These are phyloP conservation scores for Oreonectes daqikongensis DNA, from an alignment of 2,797 vertebrate genomes.

Conservation along the genomic window DNA sequence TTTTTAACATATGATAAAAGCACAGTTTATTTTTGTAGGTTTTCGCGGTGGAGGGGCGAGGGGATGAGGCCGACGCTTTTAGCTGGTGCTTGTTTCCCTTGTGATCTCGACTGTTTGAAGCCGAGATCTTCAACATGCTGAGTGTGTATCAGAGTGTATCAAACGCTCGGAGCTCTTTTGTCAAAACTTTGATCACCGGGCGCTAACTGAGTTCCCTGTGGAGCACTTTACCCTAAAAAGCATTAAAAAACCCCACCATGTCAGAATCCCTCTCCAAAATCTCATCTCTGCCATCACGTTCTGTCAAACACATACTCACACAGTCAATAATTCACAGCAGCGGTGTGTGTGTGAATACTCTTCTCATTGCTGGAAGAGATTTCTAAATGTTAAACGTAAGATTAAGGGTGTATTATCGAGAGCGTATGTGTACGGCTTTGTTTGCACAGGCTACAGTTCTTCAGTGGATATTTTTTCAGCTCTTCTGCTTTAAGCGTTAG, in stretches of 20 bases:
- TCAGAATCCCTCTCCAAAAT: constrained; percentile 23
- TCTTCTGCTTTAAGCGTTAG: background rate
- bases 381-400: constrained; percentile 7
- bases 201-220: constrained; percentile 44
- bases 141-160: constrained; percentile 47
- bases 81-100: constrained; percentile 50
- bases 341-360: background rate
- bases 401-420: constrained; percentile 13
- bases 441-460: constrained; percentile 22
- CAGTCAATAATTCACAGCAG: constrained; percentile 17
- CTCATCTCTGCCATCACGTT: background rate
- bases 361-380: background rate
- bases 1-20: constrained; percentile 32
- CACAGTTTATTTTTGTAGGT: constrained; percentile 18
- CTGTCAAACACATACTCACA: constrained; percentile 29
- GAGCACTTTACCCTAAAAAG: constrained; percentile 44
- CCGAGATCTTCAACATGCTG: constrained; percentile 43
- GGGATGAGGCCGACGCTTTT: constrained; percentile 34
- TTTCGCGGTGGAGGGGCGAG: background rate
- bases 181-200: constrained; percentile 55
- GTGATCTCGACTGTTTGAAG: constrained; percentile 55
- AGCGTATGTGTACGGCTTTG: background rate
- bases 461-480: background rate
- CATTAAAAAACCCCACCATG: constrained; percentile 21
- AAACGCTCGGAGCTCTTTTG: constrained; percentile 51